Base-by-base conservation (phyloP, 2,888 invertebrate genomes). In the Eremobia ochroleuca region DNA sequence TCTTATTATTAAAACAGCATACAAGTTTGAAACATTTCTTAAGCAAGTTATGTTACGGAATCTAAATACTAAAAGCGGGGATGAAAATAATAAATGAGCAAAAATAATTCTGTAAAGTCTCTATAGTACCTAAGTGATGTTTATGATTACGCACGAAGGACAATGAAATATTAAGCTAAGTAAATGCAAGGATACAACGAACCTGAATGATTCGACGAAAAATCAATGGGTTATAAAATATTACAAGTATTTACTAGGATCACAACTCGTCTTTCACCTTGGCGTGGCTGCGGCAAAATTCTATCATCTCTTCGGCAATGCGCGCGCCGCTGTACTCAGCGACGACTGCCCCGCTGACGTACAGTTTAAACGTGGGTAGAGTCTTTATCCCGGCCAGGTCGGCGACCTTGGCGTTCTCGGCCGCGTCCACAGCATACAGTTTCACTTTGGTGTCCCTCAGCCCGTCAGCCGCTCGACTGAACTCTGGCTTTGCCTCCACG, bases 291-390 rank as follows among this genome's bases (percentile, higher is more conserved):
- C 92, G 91, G 89, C 94, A 96, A 91, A 97, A 98, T 0, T 91
- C 88, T 21, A 97, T 91, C 91, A 98, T 95, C 82, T 97, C 97
- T 0, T 97, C 97, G 0, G 92, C 89, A 0, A 96, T 97, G 15
- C 98, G 93, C 65, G 97, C 96, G 0, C 98, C 97, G 0, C 94
- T 94, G 91, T 98, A 98, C 72, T 97, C 97, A 0, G 95, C 94
- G 0, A 97, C 83, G 8, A 93, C 92, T 72, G 96, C 95, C 0
- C 98, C 98, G 49, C 95, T 93, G 4, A 94, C 92, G 91, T 97
- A 98, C 73, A 97, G 95, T 94, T 98, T 97, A 91, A 98, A 96
- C 0, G 98, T 98, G 0, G 98, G 98, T 87, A 98, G 97, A 2
- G 97, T 97, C 69, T 97, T 94, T 64, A 98, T 97, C 69, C 97